Base-by-base conservation (phyloP, 1,140 invertebrate genomes). In the Megalopta genalis region DNA sequence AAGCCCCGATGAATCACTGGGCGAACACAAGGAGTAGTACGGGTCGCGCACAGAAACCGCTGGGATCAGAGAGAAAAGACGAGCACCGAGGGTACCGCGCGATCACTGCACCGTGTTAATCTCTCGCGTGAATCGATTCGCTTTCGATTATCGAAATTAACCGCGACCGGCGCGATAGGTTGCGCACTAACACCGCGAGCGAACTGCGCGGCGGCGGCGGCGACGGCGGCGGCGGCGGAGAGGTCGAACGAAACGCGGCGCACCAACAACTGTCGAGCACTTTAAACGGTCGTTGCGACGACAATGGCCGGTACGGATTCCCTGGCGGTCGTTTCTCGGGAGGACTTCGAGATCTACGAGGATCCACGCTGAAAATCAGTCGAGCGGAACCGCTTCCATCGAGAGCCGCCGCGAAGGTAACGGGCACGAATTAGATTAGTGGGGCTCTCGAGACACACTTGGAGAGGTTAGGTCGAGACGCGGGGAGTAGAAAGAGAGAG, bases 381-480 rank as follows among this genome's bases (percentile, higher is more conserved):
- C 10, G 39, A 52, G 18, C n/a, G n/a, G 4, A 10, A 42, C 79
- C n/a, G 49, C 23, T 57, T 84, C 32, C 65, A 65, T 46, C 68
- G 37, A 49, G 59, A 14, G 32, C 67, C n/a, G n/a, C n/a, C n/a
- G 46, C 74, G n/a, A 46, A 25, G 74, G 68, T 71, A 77, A 77
- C 60, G 64, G 60, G 60, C 60, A 67, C 42, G 42, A 86, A 86
- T 85, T 83, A 70, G 85, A 85, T 86, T 73, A 86, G 83, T 86
- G 77, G 85, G 83, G 66, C 83, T 86, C 83, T 68, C 76, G 80
- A 68, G 77, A 86, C 79, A 85, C 81, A 71, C 84, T 86, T 78
- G 67, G 49, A 81, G 49, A 81, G 74, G 80, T 81, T 81, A 66
- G 66, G 49, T 79, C 57, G 74, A 76, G 65, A 23, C 14, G 2